Evolutionary conservation across 2,888 invertebrate genomes (phyloP), one percentile per base, ranked within the genome.

Genomic region (Caenorhabditis wallacei): DNA sequence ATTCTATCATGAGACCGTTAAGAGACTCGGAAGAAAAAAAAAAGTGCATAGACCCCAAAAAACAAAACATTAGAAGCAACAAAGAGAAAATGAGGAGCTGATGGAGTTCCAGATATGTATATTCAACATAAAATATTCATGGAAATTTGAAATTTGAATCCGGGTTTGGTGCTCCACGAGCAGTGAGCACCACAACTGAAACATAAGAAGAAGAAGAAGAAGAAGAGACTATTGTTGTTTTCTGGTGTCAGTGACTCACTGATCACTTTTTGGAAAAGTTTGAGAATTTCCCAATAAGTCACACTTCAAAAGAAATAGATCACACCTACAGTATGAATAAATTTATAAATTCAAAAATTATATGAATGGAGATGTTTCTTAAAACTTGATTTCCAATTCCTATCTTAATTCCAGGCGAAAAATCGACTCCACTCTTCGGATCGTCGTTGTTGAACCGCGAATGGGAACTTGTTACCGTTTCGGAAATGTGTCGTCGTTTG

Each of bases 391-490:
- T 8, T 30, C 8, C 8, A 30, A 30, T 30, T 30, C 3, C 8
- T 30, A 30, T 30, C 24, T 30, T 68, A 43, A 37, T 85, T 89
- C 76, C 81, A 90, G 90, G 89, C 75, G 89, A 89, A 48, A 86
- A 86, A 57, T 81, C 83, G 53, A 69, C 82, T 0, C 78, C 82
- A 13, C 43, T 79, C 24, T 78, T 82, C 61, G 82, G 82, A 64
- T 84, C 85, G 57, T 86, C 86, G n/a, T 61, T 85, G 13, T 84
- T 91, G 61, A 91, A 92, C 63, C 89, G 91, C 48, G 90, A 92
- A 87, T 92, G 92, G 92, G 92, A 93, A 92, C 92, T 93, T 57
- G 92, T 93, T n/a, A 93, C 92, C 63, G 91, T 92, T 10, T 92
- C 92, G 71, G 93, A 93, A 85, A 91, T 92, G 78, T 87, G 92